Base-by-base conservation (phyloP, 2,888 invertebrate species). In the Diploptera punctata region DNA sequence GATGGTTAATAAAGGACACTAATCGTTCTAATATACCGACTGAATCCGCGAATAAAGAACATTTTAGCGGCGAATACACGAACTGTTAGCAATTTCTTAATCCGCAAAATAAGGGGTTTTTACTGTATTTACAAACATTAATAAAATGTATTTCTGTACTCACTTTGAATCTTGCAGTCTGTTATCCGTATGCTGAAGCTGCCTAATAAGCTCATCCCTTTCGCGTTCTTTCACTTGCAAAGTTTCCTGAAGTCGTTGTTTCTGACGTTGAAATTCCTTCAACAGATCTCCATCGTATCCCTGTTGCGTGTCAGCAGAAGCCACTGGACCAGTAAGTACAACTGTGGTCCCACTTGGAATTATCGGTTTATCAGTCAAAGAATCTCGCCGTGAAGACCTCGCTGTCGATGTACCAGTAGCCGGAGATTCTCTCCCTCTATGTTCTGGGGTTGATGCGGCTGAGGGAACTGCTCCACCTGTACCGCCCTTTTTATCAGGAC, bases 221-320 rank as follows among this genome's bases (percentile, higher is more conserved):
- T 87, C 86, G 72, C 82, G 82, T 76, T 87, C 87, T 75, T 86
- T 83, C 49, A 84, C 79, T 31, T 84, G 85, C 76, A 88, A 80
- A 38, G 87, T 85, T 76, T 88, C 88, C 78, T 88, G 88, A 71
- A 87, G 80, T 75, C 89, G 87, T 81, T 91, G 91, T 79, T 92
- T 92, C 79, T 92, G 91, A 77, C 90, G 89, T 81, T 94, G 93
- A 80, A 92, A 94, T 80, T 94, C 93, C 79, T 91, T 92, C 78
- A 93, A 87, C 72, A 94, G 83, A 79, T 94, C 93, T 62, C 92
- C 88, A 74, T 87, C 86, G 78, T 84, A 87, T 74, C 86, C 86
- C 70, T 85, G 84, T 73, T 86, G 78, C 13, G 18, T 24, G n/a
- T 67, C 75, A 74, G 79, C 71, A 18, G 65, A 19, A 24, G 70